Base-by-base conservation (phyloP, 2,113 vertebrate species). In the Athene noctua region DNA sequence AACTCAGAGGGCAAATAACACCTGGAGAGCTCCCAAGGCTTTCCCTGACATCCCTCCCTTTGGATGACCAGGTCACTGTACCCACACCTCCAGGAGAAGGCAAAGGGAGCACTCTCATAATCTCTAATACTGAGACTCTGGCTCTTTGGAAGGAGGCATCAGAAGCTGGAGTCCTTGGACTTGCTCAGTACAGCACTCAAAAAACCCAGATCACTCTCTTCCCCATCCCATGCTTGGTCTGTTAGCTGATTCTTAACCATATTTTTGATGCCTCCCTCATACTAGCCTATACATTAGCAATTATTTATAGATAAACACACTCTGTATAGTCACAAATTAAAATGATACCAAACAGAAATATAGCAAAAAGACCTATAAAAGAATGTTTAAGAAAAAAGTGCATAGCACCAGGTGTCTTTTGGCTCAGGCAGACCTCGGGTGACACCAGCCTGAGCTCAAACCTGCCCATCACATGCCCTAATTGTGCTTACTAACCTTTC, bases 401-500 rank as follows among this genome's bases (percentile, higher is more conserved):
- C 12, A 3, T 18, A 30, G 13, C 20, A 23, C 30, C 57, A 57
- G 27, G 42, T 51, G 49, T 54, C 47, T n/a, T 92, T 79, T 47
- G 58, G 13, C 74, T 88, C 44, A 77, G 54, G 30, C 51, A 70
- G 83, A 74, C 34, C 13, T 55, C 27, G 66, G 46, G 15, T 40
- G 0, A 2, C 54, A 32, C 19, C 46, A 85, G 58, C 70, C 52
- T 52, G 57, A 68, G 9, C 68, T 21, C 57, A 86, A 94, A 71
- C 30, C 25, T 80, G n/a, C 61, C 57, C 59, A 58, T 57, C 38
- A 58, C 38, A 63, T 73, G 32, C 61, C 78, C 68, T 86, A 58
- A 52, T 58, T 27, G 30, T 92, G 67, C 83, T 92, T 96, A 98
- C 99, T 98, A 98, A 99, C 99, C 99, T 99, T 99, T 99, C 93